phyloP scores from a whole-genome alignment of 2,888 invertebrate species.

The Cheilosia urbana region DNA sequence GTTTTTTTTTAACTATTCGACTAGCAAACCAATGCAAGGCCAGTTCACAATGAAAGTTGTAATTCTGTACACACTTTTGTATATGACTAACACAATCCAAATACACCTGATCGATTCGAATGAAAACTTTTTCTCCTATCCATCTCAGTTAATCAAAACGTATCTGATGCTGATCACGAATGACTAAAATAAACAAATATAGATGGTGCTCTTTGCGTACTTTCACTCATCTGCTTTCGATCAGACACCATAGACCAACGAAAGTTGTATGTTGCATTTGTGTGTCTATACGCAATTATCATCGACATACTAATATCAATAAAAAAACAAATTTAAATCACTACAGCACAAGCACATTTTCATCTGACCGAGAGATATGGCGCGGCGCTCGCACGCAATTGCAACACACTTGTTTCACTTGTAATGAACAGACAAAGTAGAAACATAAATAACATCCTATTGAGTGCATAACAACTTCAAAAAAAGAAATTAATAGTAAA shows the following conservation, averaged over 20 bases:
- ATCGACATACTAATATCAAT: conserved; percentile 53
- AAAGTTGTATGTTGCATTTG: background rate
- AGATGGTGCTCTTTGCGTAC: conserved; percentile 25
- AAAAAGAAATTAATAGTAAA: conserved; percentile 19
- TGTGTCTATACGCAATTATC: conserved; percentile 56
- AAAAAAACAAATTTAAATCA: conserved; percentile 38
- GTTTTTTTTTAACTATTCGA: too few species aligned
- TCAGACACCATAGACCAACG: background rate
- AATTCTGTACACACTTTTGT: background rate
- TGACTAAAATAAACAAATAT: conserved; percentile 35
- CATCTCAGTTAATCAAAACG: conserved; percentile 46
- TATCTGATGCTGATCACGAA: conserved; percentile 36
- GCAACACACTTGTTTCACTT: conserved; percentile 59
- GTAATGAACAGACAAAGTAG: conserved; percentile 14
- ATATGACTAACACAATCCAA: background rate
- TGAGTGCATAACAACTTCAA: too few species aligned
- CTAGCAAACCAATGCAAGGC: too few species aligned
- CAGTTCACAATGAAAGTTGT: too few species aligned
- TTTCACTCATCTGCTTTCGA: conserved; percentile 68
- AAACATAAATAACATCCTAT: background rate
- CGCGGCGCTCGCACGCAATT: conserved; percentile 59
- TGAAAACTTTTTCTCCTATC: conserved; percentile 45
- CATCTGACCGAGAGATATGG: conserved; percentile 19
- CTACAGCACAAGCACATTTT: conserved; percentile 51
- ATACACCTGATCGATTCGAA: conserved; percentile 23